Evolutionary conservation across 2,888 invertebrate species (phyloP).

Genomic region (Dexiosoma caninum): DNA sequence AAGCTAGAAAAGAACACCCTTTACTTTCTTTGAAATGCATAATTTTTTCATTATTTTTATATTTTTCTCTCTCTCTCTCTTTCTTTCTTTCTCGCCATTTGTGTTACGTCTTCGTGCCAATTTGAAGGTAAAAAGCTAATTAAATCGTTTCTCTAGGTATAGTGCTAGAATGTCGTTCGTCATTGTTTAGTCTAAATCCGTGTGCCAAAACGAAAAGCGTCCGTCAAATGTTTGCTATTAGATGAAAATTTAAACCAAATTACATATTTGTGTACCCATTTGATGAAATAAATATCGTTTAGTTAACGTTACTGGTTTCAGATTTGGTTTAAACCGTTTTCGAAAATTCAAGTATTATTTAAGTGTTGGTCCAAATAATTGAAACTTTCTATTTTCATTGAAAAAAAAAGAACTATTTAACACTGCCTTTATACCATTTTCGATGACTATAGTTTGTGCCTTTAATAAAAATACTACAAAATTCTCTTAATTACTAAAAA

Average conservation of each 20-base stretch:
- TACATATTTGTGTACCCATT: background rate
- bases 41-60: conserved; percentile 8
- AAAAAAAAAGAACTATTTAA: conserved; percentile 33
- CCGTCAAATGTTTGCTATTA: conserved; percentile 77
- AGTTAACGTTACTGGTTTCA: conserved; percentile 4
- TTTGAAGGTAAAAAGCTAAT: conserved; percentile 54
- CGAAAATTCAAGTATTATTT: conserved; percentile 41
- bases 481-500: background rate
- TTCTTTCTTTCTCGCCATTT: conserved; percentile 10
- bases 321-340: conserved; percentile 63
- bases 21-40: background rate
- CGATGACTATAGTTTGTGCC: conserved; percentile 77
- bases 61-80: conserved; percentile 33
- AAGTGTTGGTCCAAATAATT: conserved; percentile 52
- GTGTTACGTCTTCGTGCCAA: too few relatives aligned
- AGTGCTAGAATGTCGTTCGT: conserved; percentile 42
- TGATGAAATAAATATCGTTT: background rate
- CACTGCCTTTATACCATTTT: conserved; percentile 76
- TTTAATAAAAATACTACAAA: conserved; percentile 38
- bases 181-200: conserved; percentile 66
- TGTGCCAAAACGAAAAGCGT: conserved; percentile 76
- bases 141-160: conserved; percentile 45
- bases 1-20: too few relatives aligned
- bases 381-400: conserved; percentile 28
- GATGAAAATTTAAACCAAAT: conserved; percentile 75